Evolutionary conservation across 1,140 invertebrate genomes (phyloP).

Genomic region (Sminthurides bifidus): DNA sequence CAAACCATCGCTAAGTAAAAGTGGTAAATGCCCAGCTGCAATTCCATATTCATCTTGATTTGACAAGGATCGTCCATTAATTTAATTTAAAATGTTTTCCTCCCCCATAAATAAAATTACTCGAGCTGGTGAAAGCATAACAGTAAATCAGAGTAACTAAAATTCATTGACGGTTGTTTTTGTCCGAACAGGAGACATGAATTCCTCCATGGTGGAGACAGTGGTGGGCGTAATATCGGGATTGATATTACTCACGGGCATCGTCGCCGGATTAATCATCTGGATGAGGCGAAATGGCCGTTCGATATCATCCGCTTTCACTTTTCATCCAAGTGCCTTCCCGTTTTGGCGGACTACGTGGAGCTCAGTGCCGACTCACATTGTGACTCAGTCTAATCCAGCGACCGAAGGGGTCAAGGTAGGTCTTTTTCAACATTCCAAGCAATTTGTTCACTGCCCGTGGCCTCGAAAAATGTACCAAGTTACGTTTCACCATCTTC

Average conservation of each 20-base stretch:
- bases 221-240: conserved; percentile 30
- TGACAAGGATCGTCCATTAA: no score
- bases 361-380: conserved; percentile 30
- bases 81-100: no score
- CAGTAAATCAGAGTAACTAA: no score
- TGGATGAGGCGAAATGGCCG: conserved; percentile 26
- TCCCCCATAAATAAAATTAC: no score
- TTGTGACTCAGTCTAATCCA: conserved; percentile 27
- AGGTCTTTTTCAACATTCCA: conserved; percentile 4
- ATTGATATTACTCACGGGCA: conserved; percentile 25
- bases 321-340: conserved; percentile 22
- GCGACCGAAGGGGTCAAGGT: conserved; percentile 30
- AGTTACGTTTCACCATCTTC: not conserved
- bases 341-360: conserved; percentile 25
- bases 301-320: conserved; percentile 22
- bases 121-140: no score
- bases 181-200: conserved; percentile 23
- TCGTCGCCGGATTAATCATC: conserved; percentile 24
- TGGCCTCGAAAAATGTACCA: no score
- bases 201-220: conserved; percentile 30
- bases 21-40: no score
- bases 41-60: no score
- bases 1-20: no score
- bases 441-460: no score
- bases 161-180: no score